Base-by-base conservation (phyloP, 2,888 invertebrate genomes). In the Callosobruchus maculatus region DNA sequence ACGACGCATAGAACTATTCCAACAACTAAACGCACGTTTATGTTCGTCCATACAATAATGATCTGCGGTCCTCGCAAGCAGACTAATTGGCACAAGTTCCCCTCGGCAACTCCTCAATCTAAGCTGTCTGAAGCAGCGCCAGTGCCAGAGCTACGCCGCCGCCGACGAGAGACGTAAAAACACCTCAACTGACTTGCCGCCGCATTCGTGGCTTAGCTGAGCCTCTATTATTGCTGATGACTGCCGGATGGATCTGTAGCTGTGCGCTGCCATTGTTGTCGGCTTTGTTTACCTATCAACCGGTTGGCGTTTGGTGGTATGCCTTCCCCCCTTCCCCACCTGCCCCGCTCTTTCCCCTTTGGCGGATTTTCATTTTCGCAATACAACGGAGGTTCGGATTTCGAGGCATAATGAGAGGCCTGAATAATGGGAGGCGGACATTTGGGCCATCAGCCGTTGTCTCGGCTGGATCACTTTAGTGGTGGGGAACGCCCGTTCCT, bases 241-340 rank as follows among this genome's bases (percentile, higher is more conserved):
- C 49, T 49, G 49, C 49, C 49, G 49, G 49, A 49, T 49, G 49
- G 49, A 49, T 49, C 13, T 49, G 49, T 49, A 49, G 49, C 13
- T 49, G 13, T 49, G 49, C 3, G 49, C 49, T 18, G 13, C 9
- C 49, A 68, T 68, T 68, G 68, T 68, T 3, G 3, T 68, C 81
- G 74, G 83, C 85, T 84, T 84, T 85, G 85, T 85, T 85, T 85
- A 83, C 84, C 83, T 83, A 85, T 85, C 84, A 85, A 80, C 80
- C 79, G 77, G 76, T 71, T 49, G 49, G 49, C 49, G 18, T 49
- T 26, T 26, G 3, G 26, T 26, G 26, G 26, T 7, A 26, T 26
- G 26, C 26, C 26, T 26, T 7, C 26, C 26, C 7, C 26, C 26
- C 26, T 7, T 7, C 1, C 13, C 49, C 49, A 5, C 49, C 76